These are phyloP conservation scores for Nicator chloris DNA, from an alignment of 2,113 vertebrate species.

Conservation along the genomic window DNA sequence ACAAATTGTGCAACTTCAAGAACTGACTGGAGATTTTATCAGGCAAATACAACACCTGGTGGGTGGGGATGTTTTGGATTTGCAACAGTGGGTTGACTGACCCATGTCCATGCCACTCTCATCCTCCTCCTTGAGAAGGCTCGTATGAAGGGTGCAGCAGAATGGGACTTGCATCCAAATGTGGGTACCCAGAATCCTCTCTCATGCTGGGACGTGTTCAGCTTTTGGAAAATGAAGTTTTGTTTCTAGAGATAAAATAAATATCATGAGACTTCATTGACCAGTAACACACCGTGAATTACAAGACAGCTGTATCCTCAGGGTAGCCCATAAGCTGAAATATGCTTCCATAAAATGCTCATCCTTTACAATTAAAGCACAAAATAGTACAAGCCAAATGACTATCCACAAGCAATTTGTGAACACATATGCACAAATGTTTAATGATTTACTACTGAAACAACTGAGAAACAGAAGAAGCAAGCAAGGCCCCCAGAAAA, in stretches of 20 bases:
- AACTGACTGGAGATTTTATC: not conserved
- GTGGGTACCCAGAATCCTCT: not conserved
- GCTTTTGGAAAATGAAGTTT: not conserved
- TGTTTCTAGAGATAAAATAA: not conserved
- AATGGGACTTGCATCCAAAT: not conserved
- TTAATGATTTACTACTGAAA: not conserved
- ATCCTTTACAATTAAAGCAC: conserved; percentile 55
- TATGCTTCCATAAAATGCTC: conserved; percentile 23
- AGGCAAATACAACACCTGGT: not conserved
- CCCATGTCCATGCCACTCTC: not conserved
- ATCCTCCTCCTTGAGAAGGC: not conserved
- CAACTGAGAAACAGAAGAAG: not conserved
- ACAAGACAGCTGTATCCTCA: conserved; percentile 35
- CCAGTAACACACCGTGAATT: conserved; percentile 8
- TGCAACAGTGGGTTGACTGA: not conserved
- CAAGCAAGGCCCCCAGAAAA: not conserved
- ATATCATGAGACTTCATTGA: conserved; percentile 11
- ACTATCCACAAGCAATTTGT: conserved; percentile 22
- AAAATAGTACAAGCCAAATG: conserved; percentile 37
- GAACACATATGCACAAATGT: not conserved
- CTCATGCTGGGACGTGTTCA: not conserved
- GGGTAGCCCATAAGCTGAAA: conserved; percentile 36
- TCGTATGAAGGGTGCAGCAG: not conserved
- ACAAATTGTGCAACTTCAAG: not conserved
- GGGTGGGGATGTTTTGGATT: not conserved